Evolutionary conservation across 2,888 invertebrate species (phyloP).

Genomic region (Dicyrtomina minuta): DNA sequence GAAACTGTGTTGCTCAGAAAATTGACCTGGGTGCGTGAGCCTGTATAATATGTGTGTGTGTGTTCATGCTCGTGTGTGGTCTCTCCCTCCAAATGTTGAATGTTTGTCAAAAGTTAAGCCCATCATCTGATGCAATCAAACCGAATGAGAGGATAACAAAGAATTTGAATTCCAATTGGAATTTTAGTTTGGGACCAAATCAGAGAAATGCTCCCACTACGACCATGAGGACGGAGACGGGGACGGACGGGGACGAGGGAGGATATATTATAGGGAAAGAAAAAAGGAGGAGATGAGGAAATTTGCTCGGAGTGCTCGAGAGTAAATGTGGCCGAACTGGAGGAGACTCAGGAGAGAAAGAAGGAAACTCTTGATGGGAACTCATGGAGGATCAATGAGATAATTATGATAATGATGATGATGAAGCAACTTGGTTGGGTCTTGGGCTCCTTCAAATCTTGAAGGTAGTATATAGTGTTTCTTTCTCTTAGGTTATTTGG

Average conservation of each 20-base stretch:
- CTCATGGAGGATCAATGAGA: constrained; percentile 9
- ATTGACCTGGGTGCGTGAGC: background rate
- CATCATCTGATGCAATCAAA: no score
- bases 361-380: background rate
- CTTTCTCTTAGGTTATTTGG: no score
- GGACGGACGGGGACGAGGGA: no score
- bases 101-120: no score
- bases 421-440: no score
- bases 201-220: background rate
- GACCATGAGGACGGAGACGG: background rate
- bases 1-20: background rate
- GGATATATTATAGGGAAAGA: background rate
- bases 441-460: no score
- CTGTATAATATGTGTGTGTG: background rate
- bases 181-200: background rate
- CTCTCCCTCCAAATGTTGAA: no score
- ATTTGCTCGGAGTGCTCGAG: no score
- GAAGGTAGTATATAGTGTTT: no score
- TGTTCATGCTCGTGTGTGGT: background rate
- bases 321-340: no score
- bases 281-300: background rate
- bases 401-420: constrained; percentile 2
- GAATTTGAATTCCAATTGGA: background rate
- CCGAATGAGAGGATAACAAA: no score
- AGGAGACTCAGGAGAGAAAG: background rate